Percentiles rank a stretch among this genome's conserved stretches.
Evolutionary conservation across 2,888 invertebrate genomes (phyloP).

Genomic region (Timandra comae): DNA sequence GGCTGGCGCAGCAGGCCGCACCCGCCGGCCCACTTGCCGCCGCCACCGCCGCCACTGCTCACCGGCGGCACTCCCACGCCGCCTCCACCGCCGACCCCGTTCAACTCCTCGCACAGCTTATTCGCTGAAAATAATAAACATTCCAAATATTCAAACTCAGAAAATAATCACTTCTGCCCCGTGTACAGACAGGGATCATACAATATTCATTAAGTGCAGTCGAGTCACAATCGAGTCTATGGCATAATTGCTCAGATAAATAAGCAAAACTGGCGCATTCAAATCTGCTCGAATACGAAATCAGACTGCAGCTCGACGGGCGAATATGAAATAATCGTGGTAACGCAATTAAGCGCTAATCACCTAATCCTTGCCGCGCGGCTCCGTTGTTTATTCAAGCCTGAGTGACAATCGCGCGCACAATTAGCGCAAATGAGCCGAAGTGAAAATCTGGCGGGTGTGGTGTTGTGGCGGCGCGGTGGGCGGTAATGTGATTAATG

Average conservation of each 20-base stretch:
- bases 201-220: constrained; percentile 21
- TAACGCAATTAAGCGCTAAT: constrained; percentile 74
- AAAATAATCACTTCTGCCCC: too few relatives aligned
- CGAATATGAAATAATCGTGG: constrained; percentile 71
- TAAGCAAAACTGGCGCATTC: constrained; percentile 49
- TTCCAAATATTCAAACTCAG: too few relatives aligned
- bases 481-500: constrained; percentile 67
- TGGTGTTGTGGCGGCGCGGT: constrained; percentile 18
- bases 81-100: constrained; percentile 58
- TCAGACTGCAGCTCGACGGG: constrained; percentile 63
- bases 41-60: constrained; percentile 57
- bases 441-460: constrained; percentile 73
- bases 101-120: constrained; percentile 65
- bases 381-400: constrained; percentile 75
- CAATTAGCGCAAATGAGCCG: constrained; percentile 77
- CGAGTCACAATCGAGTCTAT: constrained; percentile 23
- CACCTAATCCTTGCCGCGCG: constrained; percentile 74
- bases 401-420: constrained; percentile 76
- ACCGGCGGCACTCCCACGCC: constrained; percentile 47
- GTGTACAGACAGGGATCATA: constrained; percentile 12
- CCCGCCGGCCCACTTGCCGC: constrained; percentile 78
- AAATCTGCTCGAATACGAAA: constrained; percentile 64
- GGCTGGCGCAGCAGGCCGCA: constrained; percentile 79
- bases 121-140: constrained; percentile 47
- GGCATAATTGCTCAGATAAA: constrained; percentile 29